Evolutionary conservation across 2,113 vertebrate species (phyloP).

Genomic region (Urocynchramus pylzowi): DNA sequence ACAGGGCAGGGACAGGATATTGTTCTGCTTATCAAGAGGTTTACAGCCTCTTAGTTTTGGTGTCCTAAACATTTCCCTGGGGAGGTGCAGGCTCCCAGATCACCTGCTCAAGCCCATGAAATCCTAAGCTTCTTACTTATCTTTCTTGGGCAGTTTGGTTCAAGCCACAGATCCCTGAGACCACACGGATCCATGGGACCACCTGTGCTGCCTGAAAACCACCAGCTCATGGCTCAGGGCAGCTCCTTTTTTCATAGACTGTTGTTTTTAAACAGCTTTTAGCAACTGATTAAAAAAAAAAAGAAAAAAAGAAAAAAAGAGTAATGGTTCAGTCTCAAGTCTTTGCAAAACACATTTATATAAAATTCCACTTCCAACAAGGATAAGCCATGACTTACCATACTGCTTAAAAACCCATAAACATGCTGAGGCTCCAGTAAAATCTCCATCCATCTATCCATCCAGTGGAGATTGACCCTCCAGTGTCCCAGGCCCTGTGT

Average conservation of each 20-base stretch:
- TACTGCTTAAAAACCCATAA: not conserved
- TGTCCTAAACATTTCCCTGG: not conserved
- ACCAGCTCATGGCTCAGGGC: not conserved
- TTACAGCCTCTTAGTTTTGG: not conserved
- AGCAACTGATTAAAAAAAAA: not conserved
- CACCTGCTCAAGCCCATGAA: not conserved
- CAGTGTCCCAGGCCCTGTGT: accelerated
- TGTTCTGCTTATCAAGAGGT: not conserved
- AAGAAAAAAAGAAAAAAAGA: not conserved
- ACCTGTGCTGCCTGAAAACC: not conserved
- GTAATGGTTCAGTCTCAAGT: not conserved
- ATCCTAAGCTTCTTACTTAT: not conserved
- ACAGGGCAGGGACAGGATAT: not conserved
- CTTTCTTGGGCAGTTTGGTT: not conserved
- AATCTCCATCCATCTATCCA: not conserved
- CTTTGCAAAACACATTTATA: not conserved
- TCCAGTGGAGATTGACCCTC: not conserved
- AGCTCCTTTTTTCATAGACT: not conserved
- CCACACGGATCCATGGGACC: accelerated
- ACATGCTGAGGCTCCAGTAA: not conserved
- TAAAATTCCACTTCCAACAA: not conserved
- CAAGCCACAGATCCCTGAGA: not conserved
- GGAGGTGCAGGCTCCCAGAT: not conserved
- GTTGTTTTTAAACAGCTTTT: not conserved
- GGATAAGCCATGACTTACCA: not conserved